Evolutionary conservation across 2,888 invertebrate species (phyloP).

Genomic region (Kryphioiulus occultus): DNA sequence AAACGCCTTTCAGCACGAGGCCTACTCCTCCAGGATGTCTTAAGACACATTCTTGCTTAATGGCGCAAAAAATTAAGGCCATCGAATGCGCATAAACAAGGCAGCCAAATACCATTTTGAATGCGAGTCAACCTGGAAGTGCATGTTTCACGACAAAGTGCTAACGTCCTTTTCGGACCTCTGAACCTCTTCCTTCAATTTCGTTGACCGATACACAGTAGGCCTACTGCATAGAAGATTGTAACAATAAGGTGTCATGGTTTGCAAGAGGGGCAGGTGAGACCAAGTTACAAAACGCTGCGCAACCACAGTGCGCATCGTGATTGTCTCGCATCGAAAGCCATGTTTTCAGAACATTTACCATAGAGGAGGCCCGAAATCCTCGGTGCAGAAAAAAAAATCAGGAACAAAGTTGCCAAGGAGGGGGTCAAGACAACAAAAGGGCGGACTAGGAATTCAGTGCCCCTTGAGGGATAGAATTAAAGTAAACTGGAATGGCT

Average conservation of each 20-base stretch:
- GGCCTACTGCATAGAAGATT: not conserved
- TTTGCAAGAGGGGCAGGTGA: not conserved
- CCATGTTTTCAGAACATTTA: not conserved
- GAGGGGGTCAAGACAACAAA: slow-evolving; percentile 3
- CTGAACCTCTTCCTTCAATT: not conserved
- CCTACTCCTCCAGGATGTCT: not conserved
- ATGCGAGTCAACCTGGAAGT: not conserved
- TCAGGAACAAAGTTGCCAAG: not conserved
- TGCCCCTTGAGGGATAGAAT: not conserved
- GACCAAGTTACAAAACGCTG: not conserved
- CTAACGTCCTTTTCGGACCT: not conserved
- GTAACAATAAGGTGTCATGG: not conserved
- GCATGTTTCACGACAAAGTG: not conserved
- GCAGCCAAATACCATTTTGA: not conserved
- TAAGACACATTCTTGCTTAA: not conserved
- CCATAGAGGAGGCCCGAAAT: not conserved
- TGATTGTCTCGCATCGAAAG: not conserved
- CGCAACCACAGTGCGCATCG: not conserved
- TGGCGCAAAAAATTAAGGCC: not conserved
- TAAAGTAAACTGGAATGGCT: slow-evolving; percentile 20
- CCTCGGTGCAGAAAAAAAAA: not conserved
- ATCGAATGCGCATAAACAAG: not conserved
- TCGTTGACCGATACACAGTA: not conserved
- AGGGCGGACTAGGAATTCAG: slow-evolving; percentile 31
- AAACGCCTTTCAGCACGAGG: not conserved